phyloP scores from a whole-genome alignment of 2,113 vertebrate species.

The Pomatorhinus ruficollis region DNA sequence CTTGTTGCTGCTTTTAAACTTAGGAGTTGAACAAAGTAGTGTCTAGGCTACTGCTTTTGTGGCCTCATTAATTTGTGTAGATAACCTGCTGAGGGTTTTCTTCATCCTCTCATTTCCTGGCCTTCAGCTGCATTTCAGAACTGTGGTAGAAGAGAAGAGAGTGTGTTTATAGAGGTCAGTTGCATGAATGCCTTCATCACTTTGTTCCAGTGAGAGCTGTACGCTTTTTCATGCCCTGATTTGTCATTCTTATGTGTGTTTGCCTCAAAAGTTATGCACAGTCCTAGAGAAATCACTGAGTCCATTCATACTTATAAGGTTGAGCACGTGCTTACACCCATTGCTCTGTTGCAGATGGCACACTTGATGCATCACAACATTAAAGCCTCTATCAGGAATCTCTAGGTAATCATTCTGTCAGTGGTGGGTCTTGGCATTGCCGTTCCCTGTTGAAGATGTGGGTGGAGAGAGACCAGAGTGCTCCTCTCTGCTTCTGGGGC shows the following conservation, averaged over 20 bases:
- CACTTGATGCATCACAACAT: neutral
- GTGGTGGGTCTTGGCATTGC: neutral
- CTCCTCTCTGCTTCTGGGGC: neutral
- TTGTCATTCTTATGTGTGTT: fast-evolving
- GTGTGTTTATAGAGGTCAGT: neutral
- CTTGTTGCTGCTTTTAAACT: neutral
- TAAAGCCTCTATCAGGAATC: neutral
- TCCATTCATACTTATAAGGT: neutral
- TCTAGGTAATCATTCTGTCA: neutral
- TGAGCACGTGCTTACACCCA: neutral
- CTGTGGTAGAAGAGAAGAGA: neutral
- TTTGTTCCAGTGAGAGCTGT: neutral
- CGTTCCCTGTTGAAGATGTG: neutral
- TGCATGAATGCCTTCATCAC: neutral
- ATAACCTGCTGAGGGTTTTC: neutral
- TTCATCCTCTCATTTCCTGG: neutral
- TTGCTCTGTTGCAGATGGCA: neutral
- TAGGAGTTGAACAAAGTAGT: neutral
- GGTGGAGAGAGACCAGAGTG: neutral
- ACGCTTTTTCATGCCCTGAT: neutral
- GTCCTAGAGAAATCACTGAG: neutral
- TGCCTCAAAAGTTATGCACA: neutral
- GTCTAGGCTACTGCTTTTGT: neutral
- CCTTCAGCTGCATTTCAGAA: neutral
- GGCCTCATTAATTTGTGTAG: neutral